A percentile compares a stretch with the other conserved stretches of the same genome.
Conservation (phyloP, 2,797 vertebrate species). For the Hemitrygon akajei region DNA sequence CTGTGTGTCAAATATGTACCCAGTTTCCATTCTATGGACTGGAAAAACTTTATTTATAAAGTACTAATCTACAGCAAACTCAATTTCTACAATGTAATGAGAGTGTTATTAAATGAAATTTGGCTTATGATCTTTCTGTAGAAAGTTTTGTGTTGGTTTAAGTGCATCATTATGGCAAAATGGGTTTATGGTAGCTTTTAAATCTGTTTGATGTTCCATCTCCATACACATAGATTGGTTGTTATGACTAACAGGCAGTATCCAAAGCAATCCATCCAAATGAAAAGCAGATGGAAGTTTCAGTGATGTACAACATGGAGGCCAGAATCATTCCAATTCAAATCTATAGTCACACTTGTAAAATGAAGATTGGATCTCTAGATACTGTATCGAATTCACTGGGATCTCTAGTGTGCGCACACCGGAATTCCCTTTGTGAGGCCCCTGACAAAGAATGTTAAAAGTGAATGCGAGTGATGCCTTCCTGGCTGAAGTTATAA, state of each 20-base stretch:
- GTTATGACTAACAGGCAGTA: background rate
- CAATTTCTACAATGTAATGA: background rate
- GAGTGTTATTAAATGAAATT: too few relatives aligned
- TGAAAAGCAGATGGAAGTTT: background rate
- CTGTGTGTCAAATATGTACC: background rate
- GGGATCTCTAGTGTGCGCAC: background rate
- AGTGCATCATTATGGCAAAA: background rate
- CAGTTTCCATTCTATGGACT: background rate
- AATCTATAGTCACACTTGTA: background rate
- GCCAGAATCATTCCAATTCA: conserved; percentile 2
- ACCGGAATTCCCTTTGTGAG: background rate
- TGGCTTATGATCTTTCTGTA: background rate
- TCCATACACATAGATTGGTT: background rate
- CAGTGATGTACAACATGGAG: background rate
- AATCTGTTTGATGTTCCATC: background rate
- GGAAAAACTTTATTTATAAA: background rate
- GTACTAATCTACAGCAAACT: background rate
- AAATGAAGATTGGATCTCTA: background rate
- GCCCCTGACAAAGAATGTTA: background rate
- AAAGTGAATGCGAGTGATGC: background rate
- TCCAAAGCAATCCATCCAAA: background rate
- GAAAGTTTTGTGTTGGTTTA: background rate
- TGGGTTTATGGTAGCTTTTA: background rate
- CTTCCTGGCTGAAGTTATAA: background rate
- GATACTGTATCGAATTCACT: background rate